A percentile compares a stretch with the other conserved stretches of the same genome.
These are phyloP conservation scores for Stylophora pistillata DNA, from an alignment of 64 coral and sea anemone genomes.

Conservation along the genomic window DNA sequence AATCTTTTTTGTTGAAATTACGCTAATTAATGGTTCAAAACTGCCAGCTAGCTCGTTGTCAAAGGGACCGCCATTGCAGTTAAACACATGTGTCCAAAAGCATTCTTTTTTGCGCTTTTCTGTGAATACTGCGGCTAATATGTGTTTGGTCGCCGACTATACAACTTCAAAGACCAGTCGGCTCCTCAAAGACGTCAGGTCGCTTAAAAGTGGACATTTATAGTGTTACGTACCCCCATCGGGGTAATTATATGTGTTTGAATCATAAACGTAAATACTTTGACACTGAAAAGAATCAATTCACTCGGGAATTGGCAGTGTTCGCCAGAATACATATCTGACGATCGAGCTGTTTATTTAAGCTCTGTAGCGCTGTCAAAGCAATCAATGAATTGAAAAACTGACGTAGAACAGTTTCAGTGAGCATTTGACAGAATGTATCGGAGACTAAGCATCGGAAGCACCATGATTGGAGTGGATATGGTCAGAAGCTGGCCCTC, in stretches of 20 bases:
- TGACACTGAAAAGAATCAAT: not conserved
- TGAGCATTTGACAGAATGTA: not conserved
- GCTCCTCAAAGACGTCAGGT: slow-evolving; percentile 3
- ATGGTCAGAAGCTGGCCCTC: slow-evolving; percentile 48
- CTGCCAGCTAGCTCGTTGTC: not conserved
- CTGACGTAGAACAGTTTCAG: not conserved
- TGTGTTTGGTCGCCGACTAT: not conserved
- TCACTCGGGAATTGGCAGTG: not conserved
- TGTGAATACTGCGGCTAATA: not conserved
- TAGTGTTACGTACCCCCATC: slow-evolving; percentile 2
- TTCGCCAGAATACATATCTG: not conserved
- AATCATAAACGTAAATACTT: slow-evolving; percentile 9
- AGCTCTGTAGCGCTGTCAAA: slow-evolving; percentile 22
- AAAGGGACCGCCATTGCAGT: not conserved
- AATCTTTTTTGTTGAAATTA: not conserved
- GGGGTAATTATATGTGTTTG: not conserved
- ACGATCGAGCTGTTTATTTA: not conserved
- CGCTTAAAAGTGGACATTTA: not conserved
- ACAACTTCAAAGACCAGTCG: not conserved
- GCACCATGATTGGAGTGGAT: slow-evolving; percentile 19
- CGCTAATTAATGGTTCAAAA: not conserved
- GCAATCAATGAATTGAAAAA: not conserved
- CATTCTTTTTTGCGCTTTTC: not conserved
- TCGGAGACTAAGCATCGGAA: not conserved
- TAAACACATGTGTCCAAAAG: not conserved